Percentiles rank a stretch among this genome's conserved stretches.
Evolutionary conservation across 2,888 invertebrate genomes (phyloP).

Genomic region (Corbicula japonica): DNA sequence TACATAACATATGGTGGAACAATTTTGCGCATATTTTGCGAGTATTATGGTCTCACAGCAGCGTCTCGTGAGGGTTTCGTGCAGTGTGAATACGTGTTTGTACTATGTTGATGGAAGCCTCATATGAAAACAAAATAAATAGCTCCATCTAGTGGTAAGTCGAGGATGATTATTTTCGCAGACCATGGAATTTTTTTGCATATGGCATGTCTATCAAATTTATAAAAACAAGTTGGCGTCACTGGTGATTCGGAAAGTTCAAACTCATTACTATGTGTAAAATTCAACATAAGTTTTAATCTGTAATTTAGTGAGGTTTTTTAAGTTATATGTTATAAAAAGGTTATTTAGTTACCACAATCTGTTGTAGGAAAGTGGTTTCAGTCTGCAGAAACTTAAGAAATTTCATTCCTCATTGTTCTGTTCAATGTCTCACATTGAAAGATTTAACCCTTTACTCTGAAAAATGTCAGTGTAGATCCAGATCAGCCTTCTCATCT

Average conservation of each 20-base stretch:
- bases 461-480: too few relatives aligned
- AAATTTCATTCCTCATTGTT: too few relatives aligned
- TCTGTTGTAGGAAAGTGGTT: too few relatives aligned
- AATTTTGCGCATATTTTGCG: slow-evolving; percentile 43
- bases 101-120: slow-evolving; percentile 59
- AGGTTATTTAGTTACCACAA: too few relatives aligned
- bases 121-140: slow-evolving; percentile 66
- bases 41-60: slow-evolving; percentile 14
- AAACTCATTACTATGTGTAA: background rate
- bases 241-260: slow-evolving; percentile 17
- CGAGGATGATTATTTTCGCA: slow-evolving; percentile 54
- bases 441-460: too few relatives aligned
- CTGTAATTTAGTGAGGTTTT: background rate
- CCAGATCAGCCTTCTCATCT: too few relatives aligned
- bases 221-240: slow-evolving; percentile 48
- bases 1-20: slow-evolving; percentile 49
- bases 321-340: too few relatives aligned
- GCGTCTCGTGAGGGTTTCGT: slow-evolving; percentile 42
- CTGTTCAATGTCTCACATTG: too few relatives aligned
- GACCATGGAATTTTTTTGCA: slow-evolving; percentile 50
- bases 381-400: too few relatives aligned
- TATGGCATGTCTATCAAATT: slow-evolving; percentile 59
- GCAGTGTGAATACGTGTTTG: slow-evolving; percentile 51
- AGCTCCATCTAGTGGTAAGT: slow-evolving; percentile 47
- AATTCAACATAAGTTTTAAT: background rate